These are phyloP conservation scores for Drosophila miranda DNA, from an alignment of 1,140 invertebrate species.

Conservation along the genomic window DNA sequence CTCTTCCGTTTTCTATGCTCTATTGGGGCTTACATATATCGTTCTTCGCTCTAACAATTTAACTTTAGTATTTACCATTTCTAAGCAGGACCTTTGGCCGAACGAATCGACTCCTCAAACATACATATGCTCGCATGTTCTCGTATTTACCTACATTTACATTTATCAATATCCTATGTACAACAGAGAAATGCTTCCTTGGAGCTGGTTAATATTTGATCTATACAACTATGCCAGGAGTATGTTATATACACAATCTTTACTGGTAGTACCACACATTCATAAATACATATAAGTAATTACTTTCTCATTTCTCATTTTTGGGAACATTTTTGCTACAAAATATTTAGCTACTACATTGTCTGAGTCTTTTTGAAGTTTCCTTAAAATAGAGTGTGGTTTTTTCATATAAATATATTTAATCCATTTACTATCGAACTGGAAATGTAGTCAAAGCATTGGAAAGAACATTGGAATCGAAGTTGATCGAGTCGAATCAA, in stretches of 20 bases:
- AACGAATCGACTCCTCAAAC: conserved; percentile 28
- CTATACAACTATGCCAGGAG: conserved; percentile 37
- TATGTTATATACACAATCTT: conserved; percentile 47
- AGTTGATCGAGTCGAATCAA: too few relatives aligned
- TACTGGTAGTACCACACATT: conserved; percentile 11
- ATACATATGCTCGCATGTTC: conserved; percentile 20
- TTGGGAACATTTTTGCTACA: conserved; percentile 66
- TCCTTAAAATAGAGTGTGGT: conserved; percentile 48
- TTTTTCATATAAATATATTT: not conserved
- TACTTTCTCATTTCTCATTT: conserved; percentile 8
- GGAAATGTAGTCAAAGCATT: not conserved
- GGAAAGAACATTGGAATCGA: not conserved
- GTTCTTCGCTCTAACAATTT: conserved; percentile 31
- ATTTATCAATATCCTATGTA: conserved; percentile 29
- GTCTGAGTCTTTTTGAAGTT: conserved; percentile 75
- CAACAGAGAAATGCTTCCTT: conserved; percentile 31
- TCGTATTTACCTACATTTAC: conserved; percentile 12
- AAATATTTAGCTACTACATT: conserved; percentile 67
- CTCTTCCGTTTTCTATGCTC: conserved; percentile 44
- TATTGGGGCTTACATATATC: conserved; percentile 35
- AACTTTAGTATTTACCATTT: conserved; percentile 28
- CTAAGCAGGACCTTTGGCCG: conserved; percentile 65
- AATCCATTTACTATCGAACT: conserved; percentile 2
- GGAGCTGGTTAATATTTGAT: conserved; percentile 10
- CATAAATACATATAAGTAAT: conserved; percentile 6